Evolutionary conservation across 2,797 vertebrate genomes (phyloP).

Genomic region (Sibirionetta formosa): DNA sequence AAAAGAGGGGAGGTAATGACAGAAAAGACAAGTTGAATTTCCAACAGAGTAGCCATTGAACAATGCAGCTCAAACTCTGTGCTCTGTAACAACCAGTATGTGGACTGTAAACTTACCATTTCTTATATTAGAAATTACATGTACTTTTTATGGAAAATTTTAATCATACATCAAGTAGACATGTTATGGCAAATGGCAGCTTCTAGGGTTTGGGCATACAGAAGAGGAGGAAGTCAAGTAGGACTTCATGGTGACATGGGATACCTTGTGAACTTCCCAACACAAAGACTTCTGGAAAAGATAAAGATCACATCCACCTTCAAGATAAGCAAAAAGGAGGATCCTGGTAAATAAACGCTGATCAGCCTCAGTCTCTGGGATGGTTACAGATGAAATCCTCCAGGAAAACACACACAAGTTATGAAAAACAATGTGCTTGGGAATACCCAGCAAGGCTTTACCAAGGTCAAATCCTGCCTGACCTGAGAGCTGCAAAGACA

Average conservation of each 20-base stretch:
- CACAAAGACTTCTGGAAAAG: not conserved
- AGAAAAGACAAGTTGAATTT: not conserved
- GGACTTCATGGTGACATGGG: not conserved
- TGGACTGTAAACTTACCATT: not conserved
- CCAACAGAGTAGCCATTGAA: not conserved
- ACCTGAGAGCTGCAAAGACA: not conserved
- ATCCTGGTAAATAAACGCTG: not conserved
- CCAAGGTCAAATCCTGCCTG: not conserved
- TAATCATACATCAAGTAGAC: not conserved
- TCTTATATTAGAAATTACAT: not conserved
- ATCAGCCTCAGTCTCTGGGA: not conserved
- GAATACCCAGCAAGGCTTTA: not conserved
- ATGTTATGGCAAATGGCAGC: not conserved
- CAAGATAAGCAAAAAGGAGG: not conserved
- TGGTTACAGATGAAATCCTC: not conserved
- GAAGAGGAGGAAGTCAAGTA: not conserved
- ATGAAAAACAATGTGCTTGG: not conserved
- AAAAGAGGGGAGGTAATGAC: not conserved
- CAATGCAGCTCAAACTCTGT: not conserved
- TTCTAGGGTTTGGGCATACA: not conserved
- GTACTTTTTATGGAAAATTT: not conserved
- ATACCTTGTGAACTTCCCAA: not conserved
- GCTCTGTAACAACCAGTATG: not conserved
- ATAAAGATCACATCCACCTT: not conserved
- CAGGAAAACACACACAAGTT: not conserved